Conservation (phyloP, 2,888 invertebrate species). For the Euzetes globulus region DNA sequence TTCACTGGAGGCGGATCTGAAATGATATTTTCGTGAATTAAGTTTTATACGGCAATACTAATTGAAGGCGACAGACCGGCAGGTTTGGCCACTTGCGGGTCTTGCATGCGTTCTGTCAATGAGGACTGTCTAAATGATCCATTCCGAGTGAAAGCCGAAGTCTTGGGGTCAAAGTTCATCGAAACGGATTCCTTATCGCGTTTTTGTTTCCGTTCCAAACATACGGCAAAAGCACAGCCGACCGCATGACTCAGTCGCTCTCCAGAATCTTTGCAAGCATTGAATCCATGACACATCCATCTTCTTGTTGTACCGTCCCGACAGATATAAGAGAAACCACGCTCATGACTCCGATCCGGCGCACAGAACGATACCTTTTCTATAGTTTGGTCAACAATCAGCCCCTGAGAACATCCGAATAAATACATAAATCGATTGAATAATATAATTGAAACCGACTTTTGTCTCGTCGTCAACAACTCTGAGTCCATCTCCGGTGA, state of each 20-base stretch:
- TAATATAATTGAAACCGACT: slow-evolving; percentile 50
- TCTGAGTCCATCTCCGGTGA: slow-evolving; percentile 87
- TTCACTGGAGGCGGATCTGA: slow-evolving; percentile 51
- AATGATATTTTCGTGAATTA: too few relatives aligned
- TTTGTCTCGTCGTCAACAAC: slow-evolving; percentile 99
- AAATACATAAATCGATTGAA: neutral
- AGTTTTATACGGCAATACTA: too few relatives aligned
- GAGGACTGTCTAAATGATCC: slow-evolving; percentile 83
- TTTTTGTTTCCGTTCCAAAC: slow-evolving; percentile 92
- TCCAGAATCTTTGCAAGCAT: slow-evolving; percentile 90
- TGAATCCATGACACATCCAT: slow-evolving; percentile 99
- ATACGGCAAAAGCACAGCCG: slow-evolving; percentile 97
- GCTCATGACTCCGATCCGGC: slow-evolving; percentile 93
- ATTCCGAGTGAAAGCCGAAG: slow-evolving; percentile 82
- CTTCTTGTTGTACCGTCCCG: slow-evolving; percentile 95
- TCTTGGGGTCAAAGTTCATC: slow-evolving; percentile 82
- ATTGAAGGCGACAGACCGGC: slow-evolving; percentile 47
- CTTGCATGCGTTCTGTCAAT: slow-evolving; percentile 66
- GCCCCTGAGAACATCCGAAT: slow-evolving; percentile 54
- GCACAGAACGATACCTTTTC: slow-evolving; percentile 99
- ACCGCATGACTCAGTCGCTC: slow-evolving; percentile 98
- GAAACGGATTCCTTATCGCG: slow-evolving; percentile 86
- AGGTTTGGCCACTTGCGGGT: slow-evolving; percentile 55
- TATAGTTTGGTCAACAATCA: slow-evolving; percentile 98
- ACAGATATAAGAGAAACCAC: slow-evolving; percentile 98